Evolutionary conservation across 92 coral and sea anemone species (phyloP), one percentile per base, ranked within the genome.

Genomic region (Palythoa caribaeorum): DNA sequence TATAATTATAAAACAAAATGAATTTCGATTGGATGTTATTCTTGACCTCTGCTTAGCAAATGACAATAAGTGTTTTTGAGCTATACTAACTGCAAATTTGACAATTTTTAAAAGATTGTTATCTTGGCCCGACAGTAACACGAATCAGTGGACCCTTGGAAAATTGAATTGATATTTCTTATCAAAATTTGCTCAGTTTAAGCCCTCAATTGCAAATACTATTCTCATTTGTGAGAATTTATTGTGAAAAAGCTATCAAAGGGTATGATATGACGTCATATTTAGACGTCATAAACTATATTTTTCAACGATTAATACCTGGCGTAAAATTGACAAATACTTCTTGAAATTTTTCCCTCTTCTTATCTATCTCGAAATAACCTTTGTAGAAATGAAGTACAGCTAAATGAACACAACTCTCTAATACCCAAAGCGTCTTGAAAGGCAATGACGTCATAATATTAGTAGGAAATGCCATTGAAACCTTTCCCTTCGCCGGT

Each of bases 161-260:
- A 28, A 28, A 28, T 28, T 28, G 28, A 28, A 28, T 28, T 28
- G 28, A 28, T 28, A 28, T 28, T 28, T 28, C 28, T 28, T 28
- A 28, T 28, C 47, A 71, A 71, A 36, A 71, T 35, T 44, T 35
- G 76, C 76, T 17, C 0, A 12, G 20, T 1, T 62, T 62, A 62
- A 62, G 20, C 69, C 69, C 69, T 62, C 20, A 12, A 62, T 62
- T 62, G 20, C 69, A 62, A 62, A 62, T 62, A 62, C 14, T 62
- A 62, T 12, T 62, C 20, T 65, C 71, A 9, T 65, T 65, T 17
- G 35, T 65, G 38, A 65, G 17, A 16, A 65, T 16, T 65, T 65
- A 55, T 10, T 16, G 71, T 65, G 71, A 65, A 65, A 65, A 65
- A 65, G 35, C 71, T 65, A 65, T 65, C 71, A 20, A 65, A 65